These are phyloP conservation scores for Pampus argenteus DNA, from an alignment of 2,797 vertebrate genomes.

Conservation along the genomic window DNA sequence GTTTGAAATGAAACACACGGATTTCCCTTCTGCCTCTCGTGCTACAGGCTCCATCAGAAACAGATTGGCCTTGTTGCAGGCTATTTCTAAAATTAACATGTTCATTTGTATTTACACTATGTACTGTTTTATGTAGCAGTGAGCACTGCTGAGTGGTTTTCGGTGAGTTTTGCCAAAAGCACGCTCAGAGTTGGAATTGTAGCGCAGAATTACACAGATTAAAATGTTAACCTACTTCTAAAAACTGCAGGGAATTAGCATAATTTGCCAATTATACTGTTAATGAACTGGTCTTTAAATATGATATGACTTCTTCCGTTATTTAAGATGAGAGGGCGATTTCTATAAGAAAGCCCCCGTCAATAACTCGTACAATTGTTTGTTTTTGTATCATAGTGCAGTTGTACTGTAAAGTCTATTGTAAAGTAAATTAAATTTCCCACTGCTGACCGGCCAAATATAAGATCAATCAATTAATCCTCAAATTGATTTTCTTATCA, in stretches of 20 bases:
- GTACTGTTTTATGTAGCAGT: background rate
- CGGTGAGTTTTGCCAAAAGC: conserved; percentile 27
- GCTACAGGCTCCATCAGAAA: conserved; percentile 21
- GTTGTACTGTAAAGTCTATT: background rate
- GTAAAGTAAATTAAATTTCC: background rate
- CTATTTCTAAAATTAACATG: conserved; percentile 41
- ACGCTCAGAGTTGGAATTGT: background rate
- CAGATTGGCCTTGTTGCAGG: conserved; percentile 22
- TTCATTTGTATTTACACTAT: conserved; percentile 6
- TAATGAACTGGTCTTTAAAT: conserved; percentile 20
- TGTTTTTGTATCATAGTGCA: background rate
- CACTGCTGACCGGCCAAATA: background rate
- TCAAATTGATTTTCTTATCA: background rate
- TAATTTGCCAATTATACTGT: conserved; percentile 25
- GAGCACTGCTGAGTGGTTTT: conserved; percentile 31
- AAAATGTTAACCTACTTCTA: conserved; percentile 37
- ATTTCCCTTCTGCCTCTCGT: background rate
- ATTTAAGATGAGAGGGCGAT: conserved; percentile 11
- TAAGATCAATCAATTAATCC: background rate
- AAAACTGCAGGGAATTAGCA: conserved; percentile 20
- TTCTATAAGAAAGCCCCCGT: background rate
- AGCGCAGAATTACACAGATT: conserved; percentile 3
- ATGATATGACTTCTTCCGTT: background rate
- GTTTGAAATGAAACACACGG: conserved; percentile 2
- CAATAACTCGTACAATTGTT: background rate